phyloP scores from a whole-genome alignment of 2,888 invertebrate species.

The Seira ritae region DNA sequence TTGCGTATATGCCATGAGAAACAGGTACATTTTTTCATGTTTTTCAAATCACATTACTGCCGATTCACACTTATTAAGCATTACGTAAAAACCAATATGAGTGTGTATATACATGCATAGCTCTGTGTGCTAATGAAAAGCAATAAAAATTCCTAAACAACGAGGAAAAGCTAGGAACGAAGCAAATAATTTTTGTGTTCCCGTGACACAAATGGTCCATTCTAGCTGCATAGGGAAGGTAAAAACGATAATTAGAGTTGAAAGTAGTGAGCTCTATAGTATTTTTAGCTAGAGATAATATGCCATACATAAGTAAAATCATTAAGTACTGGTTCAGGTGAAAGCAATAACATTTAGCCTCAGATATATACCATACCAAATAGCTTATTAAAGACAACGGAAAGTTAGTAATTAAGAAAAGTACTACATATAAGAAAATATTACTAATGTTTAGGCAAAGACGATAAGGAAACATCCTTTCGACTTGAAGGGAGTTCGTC shows the following conservation, averaged over 20 bases:
- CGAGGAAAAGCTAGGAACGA: constrained; percentile 46
- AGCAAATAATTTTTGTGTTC: constrained; percentile 59
- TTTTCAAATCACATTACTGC: not conserved
- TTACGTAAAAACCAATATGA: constrained; percentile 9
- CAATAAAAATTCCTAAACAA: constrained; percentile 46
- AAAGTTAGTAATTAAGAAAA: constrained; percentile 25
- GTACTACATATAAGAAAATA: constrained; percentile 7
- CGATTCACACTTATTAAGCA: constrained; percentile 32
- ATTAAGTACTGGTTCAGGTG: constrained; percentile 28
- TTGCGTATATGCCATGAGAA: no score
- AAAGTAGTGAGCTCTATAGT: not conserved
- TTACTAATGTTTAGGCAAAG: not conserved
- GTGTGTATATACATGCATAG: constrained; percentile 2
- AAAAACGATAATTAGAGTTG: constrained; percentile 1
- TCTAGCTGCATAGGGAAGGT: constrained; percentile 42
- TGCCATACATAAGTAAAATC: not conserved
- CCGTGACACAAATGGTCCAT: constrained; percentile 62
- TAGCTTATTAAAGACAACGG: constrained; percentile 60
- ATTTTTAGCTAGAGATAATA: constrained; percentile 14
- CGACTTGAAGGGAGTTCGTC: constrained; percentile 44
- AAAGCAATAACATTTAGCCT: constrained; percentile 55
- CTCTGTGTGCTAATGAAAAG: constrained; percentile 47
- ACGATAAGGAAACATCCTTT: not conserved
- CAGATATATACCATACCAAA: constrained; percentile 48
- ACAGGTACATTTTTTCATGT: not conserved